Conservation (phyloP, 2,888 invertebrate species). For the Netelia inedita region DNA sequence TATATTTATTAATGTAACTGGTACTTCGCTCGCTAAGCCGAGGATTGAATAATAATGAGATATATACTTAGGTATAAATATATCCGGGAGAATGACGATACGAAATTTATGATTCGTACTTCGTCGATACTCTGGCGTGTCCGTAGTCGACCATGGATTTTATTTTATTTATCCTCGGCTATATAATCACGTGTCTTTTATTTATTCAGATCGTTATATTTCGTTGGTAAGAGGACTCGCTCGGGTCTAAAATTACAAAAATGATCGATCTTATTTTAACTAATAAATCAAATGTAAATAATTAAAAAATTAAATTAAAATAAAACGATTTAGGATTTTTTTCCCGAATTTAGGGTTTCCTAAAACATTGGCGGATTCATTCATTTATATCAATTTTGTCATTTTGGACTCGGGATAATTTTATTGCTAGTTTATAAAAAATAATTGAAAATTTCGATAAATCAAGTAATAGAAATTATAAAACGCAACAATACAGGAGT, state of each 20-base stretch:
- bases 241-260: conserved; percentile 12
- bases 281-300: no score
- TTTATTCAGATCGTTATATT: conserved; percentile 34
- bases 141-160: conserved; percentile 9
- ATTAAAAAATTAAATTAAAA: no score
- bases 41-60: conserved; percentile 53
- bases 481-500: no score
- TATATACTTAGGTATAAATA: conserved; percentile 3
- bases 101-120: conserved; percentile 47
- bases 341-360: no score
- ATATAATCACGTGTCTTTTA: conserved; percentile 15
- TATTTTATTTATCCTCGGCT: conserved; percentile 18
- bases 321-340: no score
- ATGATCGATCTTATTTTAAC: background rate
- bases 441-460: no score
- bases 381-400: no score
- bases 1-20: conserved; percentile 47
- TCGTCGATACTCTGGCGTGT: conserved; percentile 26
- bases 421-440: background rate
- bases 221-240: background rate
- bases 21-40: conserved; percentile 23
- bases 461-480: no score
- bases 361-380: no score
- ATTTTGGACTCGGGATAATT: background rate
- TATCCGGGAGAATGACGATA: conserved; percentile 36